These are phyloP conservation scores for Anthoscopus minutus DNA, from an alignment of 2,113 vertebrate species.

Conservation along the genomic window DNA sequence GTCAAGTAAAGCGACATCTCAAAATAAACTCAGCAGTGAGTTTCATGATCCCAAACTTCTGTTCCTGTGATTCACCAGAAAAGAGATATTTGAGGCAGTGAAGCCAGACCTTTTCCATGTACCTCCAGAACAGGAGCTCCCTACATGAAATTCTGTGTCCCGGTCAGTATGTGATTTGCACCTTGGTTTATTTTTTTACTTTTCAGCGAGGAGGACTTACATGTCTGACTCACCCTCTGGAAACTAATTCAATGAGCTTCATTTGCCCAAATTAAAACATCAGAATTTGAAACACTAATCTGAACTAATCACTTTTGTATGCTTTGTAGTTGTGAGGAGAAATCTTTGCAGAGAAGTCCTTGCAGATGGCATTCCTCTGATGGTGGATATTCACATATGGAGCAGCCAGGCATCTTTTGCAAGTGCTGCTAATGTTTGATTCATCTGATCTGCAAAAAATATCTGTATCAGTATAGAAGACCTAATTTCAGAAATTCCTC, in stretches of 20 bases:
- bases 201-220: neutral
- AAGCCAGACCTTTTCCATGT: neutral
- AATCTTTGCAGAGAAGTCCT: neutral
- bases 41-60: neutral
- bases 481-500: neutral
- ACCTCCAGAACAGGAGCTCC: neutral
- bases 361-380: neutral
- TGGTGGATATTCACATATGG: neutral
- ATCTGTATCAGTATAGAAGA: neutral
- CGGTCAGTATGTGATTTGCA: neutral
- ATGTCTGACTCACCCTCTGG: neutral
- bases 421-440: neutral
- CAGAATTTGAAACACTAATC: neutral
- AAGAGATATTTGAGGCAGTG: neutral
- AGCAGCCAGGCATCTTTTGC: neutral
- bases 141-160: rapidly evolving
- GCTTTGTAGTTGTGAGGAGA: neutral
- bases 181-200: neutral
- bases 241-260: neutral
- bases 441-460: neutral
- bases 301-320: neutral
- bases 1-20: neutral
- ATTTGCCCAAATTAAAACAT: neutral
- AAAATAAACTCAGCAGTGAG: neutral
- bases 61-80: neutral